Evolutionary conservation across 2,113 vertebrate species (phyloP).

Genomic region (Echinops telfairi): DNA sequence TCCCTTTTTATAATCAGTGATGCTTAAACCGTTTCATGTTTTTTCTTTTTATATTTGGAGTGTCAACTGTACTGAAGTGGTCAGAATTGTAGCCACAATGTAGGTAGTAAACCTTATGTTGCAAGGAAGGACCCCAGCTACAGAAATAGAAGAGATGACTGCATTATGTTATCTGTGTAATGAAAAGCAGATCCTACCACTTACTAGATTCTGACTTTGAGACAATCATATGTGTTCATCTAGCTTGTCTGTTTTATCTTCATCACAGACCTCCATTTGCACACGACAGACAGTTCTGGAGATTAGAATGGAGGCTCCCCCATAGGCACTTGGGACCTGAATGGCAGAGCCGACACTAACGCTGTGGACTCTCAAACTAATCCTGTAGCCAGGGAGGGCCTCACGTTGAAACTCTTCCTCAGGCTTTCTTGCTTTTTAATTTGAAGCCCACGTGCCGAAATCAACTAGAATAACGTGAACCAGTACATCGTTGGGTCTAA

Average conservation of each 20-base stretch:
- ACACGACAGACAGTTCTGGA: neutral
- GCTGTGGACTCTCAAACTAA: neutral
- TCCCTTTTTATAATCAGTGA: neutral
- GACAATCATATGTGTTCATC: neutral
- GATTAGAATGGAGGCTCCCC: neutral
- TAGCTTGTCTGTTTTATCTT: neutral
- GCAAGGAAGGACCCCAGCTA: neutral
- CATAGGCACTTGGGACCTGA: neutral
- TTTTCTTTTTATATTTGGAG: slow-evolving; percentile 8
- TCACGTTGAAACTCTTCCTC: neutral
- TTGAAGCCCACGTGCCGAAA: neutral
- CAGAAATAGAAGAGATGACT: neutral
- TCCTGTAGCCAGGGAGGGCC: neutral
- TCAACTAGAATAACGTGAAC: neutral
- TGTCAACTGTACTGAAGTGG: neutral
- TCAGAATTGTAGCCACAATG: neutral
- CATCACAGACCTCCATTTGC: neutral
- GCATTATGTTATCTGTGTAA: neutral
- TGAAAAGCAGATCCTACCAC: neutral
- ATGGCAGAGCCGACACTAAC: neutral
- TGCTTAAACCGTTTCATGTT: slow-evolving; percentile 22
- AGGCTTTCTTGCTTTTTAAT: neutral
- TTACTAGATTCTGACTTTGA: neutral
- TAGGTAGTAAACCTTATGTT: neutral
- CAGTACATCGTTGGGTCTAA: neutral